These are phyloP conservation scores for Erebia ligea DNA, from an alignment of 2,888 invertebrate species.

Conservation along the genomic window DNA sequence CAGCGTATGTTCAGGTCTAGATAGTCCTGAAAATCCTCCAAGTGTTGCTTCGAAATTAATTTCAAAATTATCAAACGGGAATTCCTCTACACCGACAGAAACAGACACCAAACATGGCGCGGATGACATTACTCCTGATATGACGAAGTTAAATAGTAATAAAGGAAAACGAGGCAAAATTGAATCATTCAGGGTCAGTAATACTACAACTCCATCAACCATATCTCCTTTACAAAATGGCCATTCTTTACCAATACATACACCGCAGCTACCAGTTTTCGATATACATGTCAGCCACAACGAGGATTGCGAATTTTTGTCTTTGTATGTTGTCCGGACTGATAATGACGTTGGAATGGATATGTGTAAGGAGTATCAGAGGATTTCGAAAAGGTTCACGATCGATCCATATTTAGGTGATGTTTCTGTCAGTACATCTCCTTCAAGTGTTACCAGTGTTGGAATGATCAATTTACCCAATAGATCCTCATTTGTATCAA, in stretches of 20 bases:
- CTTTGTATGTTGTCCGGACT: constrained; percentile 72
- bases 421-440: constrained; percentile 71
- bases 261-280: constrained; percentile 71
- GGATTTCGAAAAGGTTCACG: constrained; percentile 74
- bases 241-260: constrained; percentile 67
- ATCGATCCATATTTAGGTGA: constrained; percentile 77
- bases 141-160: constrained; percentile 57
- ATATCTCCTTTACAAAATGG: constrained; percentile 78
- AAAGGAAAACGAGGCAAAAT: constrained; percentile 65
- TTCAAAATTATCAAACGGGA: constrained; percentile 75
- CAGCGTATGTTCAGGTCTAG: constrained; percentile 64
- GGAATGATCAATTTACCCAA: constrained; percentile 73
- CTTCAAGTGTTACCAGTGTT: constrained; percentile 76
- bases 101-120: constrained; percentile 49
- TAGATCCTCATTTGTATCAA: constrained; percentile 73
- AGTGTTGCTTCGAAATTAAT: constrained; percentile 71
- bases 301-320: constrained; percentile 76
- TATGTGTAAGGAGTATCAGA: constrained; percentile 76
- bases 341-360: constrained; percentile 76
- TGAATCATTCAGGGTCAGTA: constrained; percentile 69
- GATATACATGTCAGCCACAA: constrained; percentile 73
- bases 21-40: constrained; percentile 67
- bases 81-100: constrained; percentile 76
- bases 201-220: constrained; percentile 75
- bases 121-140: constrained; percentile 72